phyloP scores from a whole-genome alignment of 2,797 vertebrate species.

The Garrulus glandarius region DNA sequence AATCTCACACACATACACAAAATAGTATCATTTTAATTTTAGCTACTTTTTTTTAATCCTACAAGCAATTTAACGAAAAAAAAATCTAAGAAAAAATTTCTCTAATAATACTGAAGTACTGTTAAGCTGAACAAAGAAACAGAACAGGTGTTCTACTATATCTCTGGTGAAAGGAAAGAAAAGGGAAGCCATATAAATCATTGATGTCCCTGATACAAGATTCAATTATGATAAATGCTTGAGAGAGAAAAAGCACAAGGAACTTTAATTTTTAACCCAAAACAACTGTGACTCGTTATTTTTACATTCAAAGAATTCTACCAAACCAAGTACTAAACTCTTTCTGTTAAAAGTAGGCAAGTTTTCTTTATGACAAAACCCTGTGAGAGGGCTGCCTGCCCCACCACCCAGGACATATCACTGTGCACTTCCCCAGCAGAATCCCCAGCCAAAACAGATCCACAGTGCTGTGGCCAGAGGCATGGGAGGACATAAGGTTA shows the following conservation, averaged over 20 bases:
- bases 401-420: accelerated
- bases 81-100: not conserved
- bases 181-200: not conserved
- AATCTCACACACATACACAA: not conserved
- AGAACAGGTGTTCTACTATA: not conserved
- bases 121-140: not conserved
- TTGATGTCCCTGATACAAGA: not conserved
- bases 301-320: not conserved
- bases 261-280: not conserved
- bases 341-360: not conserved
- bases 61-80: not conserved
- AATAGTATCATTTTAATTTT: not conserved
- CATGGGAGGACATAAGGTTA: not conserved
- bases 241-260: not conserved
- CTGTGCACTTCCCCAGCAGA: not conserved
- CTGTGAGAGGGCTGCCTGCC: not conserved
- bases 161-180: not conserved
- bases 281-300: not conserved
- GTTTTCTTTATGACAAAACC: not conserved
- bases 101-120: not conserved
- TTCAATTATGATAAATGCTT: not conserved
- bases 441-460: not conserved
- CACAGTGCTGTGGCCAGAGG: not conserved
- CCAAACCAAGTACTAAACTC: not conserved
- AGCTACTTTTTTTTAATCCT: not conserved